Evolutionary conservation across 2,113 vertebrate genomes (phyloP), one percentile per base, ranked within the genome.

Genomic region (Tragelaphus buxtoni): DNA sequence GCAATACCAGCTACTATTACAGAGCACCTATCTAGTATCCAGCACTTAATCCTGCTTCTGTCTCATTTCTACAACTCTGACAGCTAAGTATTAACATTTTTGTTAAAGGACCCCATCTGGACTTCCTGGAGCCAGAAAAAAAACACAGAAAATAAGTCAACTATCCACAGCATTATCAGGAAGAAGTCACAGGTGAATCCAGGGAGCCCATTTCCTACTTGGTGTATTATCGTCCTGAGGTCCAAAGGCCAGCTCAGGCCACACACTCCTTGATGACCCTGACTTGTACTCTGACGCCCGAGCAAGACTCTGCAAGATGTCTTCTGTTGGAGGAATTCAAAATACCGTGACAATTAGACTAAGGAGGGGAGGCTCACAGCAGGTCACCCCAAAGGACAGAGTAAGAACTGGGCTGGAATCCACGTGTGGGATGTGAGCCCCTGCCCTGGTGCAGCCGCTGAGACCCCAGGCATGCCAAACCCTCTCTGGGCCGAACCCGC

Each of bases 131-230:
- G 56, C 55, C 72, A 95, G 63, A 2, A 35, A 91, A 91, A 90
- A 94, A 47, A 79, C 26, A 82, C 22, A 77, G 76, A 81, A 91
- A 94, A 90, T 60, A 88, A 56, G 28, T 61, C 69, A 81, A 91
- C 2, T 92, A 32, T 47, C 65, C 5, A 28, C 0, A 4, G 77
- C 9, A 26, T 49, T 30, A 45, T 35, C 49, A 82, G 92, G 86
- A 91, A 86, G 79, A n/a, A 93, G 53, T 72, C 49, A 5, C 42
- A 83, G 92, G 47, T 49, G 11, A 87, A 83, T 45, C 28, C 56
- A 42, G 18, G 17, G 3, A 58, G 77, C 32, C 42, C 0, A 1
- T 42, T 95, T 79, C 82, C 61, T 80, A 49, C 30, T 86, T 20
- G 22, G 26, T 45, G 9, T 24, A 8, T 28, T 20, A 83, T n/a